Conservation (phyloP, 2,888 invertebrate species). For the Homarus gammarus region DNA sequence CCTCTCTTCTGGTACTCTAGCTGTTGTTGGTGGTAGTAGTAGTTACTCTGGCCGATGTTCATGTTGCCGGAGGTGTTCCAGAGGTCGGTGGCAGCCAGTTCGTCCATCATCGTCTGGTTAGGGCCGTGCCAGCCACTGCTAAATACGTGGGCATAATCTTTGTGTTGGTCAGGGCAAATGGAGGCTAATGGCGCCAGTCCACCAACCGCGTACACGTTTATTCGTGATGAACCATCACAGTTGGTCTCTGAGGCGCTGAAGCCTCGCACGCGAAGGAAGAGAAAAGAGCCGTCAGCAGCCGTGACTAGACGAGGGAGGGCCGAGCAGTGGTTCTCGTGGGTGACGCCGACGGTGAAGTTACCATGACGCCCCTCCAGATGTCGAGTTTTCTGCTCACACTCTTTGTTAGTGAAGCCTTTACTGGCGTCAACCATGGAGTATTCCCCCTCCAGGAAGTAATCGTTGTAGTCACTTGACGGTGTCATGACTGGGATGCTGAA, state of each 20-base stretch:
- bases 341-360: constrained; percentile 72
- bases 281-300: constrained; percentile 68
- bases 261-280: constrained; percentile 67
- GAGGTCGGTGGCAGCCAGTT: constrained; percentile 39
- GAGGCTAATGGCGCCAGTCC: constrained; percentile 70
- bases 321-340: constrained; percentile 46
- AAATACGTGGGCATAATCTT: constrained; percentile 63
- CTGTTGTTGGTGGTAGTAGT: constrained; percentile 58
- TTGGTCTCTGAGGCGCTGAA: constrained; percentile 68
- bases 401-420: background rate
- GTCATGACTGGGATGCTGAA: constrained; percentile 90
- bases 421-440: constrained; percentile 78
- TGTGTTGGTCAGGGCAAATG: constrained; percentile 66
- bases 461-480: constrained; percentile 88
- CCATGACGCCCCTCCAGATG: constrained; percentile 64
- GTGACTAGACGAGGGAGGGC: constrained; percentile 72
- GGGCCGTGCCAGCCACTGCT: constrained; percentile 77
- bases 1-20: constrained; percentile 51
- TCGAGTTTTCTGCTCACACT: constrained; percentile 40
- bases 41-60: constrained; percentile 54
- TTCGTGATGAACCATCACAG: constrained; percentile 61
- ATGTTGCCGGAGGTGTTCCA: constrained; percentile 41
- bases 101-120: constrained; percentile 76
- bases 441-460: constrained; percentile 86
- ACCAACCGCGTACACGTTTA: constrained; percentile 72